A percentile compares a stretch with the other conserved stretches of the same genome.
Conservation (phyloP, 2,113 vertebrate species). For the Pipra filicauda region DNA sequence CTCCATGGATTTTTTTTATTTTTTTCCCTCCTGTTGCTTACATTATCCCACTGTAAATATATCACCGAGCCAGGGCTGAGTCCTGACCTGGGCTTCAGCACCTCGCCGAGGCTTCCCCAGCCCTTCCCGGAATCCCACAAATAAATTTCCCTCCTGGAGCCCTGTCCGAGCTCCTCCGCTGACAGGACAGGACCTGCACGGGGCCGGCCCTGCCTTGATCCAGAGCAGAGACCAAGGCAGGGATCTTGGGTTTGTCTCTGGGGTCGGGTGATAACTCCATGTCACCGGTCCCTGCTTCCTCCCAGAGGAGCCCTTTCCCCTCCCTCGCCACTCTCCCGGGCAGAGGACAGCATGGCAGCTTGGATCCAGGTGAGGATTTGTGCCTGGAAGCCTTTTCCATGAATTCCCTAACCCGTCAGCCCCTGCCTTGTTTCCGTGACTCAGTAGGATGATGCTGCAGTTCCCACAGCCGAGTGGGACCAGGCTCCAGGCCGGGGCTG, state of each 20-base stretch:
- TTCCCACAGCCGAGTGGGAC: not conserved
- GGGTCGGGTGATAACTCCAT: accelerated
- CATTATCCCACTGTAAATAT: constrained; percentile 14
- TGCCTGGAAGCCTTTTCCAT: not conserved
- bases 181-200: not conserved
- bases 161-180: not conserved
- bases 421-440: not conserved
- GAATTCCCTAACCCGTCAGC: not conserved
- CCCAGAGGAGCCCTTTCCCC: not conserved
- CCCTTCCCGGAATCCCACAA: constrained; percentile 3
- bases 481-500: accelerated
- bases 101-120: constrained; percentile 11
- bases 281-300: not conserved
- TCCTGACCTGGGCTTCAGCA: constrained; percentile 54
- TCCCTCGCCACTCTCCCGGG: not conserved
- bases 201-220: not conserved
- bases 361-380: not conserved
- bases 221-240: not conserved
- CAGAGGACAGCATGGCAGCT: not conserved
- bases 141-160: not conserved
- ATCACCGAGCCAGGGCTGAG: not conserved
- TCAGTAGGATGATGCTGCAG: not conserved
- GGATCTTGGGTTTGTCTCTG: not conserved
- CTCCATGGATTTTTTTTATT: not conserved
- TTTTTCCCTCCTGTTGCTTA: not conserved